Conservation (phyloP, 2,113 vertebrate species). For the Syrrhaptes paradoxus region DNA sequence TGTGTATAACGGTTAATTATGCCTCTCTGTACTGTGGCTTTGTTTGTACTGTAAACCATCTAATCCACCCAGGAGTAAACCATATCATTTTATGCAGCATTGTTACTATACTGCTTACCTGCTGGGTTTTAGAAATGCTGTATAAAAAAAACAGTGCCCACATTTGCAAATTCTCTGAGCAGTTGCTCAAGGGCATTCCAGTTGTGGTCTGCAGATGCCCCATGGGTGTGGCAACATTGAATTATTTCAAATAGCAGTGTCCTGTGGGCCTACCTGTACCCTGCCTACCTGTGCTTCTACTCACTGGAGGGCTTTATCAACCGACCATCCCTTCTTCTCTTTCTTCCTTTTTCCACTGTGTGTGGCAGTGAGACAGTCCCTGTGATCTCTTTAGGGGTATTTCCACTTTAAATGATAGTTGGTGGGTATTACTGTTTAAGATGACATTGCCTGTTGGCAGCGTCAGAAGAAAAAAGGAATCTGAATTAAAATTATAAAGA, state of each 20-base stretch:
- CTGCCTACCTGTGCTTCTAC: neutral
- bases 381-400: neutral
- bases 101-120: slow-evolving; percentile 42
- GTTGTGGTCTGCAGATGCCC: slow-evolving; percentile 20
- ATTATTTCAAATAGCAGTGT: slow-evolving; percentile 32
- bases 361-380: neutral
- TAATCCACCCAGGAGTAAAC: slow-evolving; percentile 56
- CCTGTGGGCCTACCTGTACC: neutral
- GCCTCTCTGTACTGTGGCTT: slow-evolving; percentile 68
- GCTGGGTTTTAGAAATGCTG: slow-evolving; percentile 49
- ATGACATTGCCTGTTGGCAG: neutral
- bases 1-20: slow-evolving; percentile 54
- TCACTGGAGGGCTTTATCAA: neutral
- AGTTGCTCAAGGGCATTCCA: neutral
- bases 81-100: slow-evolving; percentile 15
- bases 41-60: slow-evolving; percentile 70
- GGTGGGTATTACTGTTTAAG: neutral
- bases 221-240: neutral
- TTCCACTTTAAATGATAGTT: neutral
- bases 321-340: neutral
- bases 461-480: neutral
- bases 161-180: neutral
- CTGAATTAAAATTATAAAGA: neutral
- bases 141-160: slow-evolving; percentile 19
- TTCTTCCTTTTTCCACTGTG: neutral